These are phyloP conservation scores for Paedocypris sp. DNA, from an alignment of 2,113 vertebrate genomes.

Conservation along the genomic window DNA sequence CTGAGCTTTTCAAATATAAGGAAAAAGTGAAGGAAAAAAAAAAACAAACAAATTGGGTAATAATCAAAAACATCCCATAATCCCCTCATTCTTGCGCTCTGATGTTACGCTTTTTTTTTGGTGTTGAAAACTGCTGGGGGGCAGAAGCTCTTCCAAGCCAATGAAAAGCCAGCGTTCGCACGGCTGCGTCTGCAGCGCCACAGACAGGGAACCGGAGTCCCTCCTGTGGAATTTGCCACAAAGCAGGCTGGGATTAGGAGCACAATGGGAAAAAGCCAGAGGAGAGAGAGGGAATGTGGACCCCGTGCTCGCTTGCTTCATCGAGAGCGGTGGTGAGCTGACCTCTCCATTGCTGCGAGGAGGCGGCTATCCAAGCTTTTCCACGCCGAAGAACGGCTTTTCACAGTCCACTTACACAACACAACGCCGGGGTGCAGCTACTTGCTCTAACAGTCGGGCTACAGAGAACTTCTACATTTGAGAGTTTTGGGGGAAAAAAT, in stretches of 20 bases:
- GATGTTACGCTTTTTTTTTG: conserved; percentile 48
- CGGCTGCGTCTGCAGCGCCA: conserved; percentile 1
- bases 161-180: conserved; percentile 47
- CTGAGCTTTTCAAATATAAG: conserved; percentile 51
- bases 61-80: conserved; percentile 63
- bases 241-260: conserved; percentile 62
- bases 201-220: conserved; percentile 56
- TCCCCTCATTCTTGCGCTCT: conserved; percentile 60
- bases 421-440: not conserved
- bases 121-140: conserved; percentile 40
- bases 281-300: not conserved
- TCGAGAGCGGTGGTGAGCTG: conserved; percentile 19
- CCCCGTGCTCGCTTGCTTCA: not conserved
- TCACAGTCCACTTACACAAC: not conserved
- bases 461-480: no score
- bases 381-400: conserved; percentile 27
- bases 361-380: conserved; percentile 9
- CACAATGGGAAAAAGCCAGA: conserved; percentile 60
- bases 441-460: no score
- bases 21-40: conserved; percentile 34
- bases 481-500: no score
- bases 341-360: not conserved
- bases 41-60: conserved; percentile 46
- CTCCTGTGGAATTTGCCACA: conserved; percentile 65
- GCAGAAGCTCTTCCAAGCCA: conserved; percentile 57